Evolutionary conservation across 2,888 invertebrate genomes (phyloP), one percentile per base, ranked within the genome.

Genomic region (Orthosia cruda): DNA sequence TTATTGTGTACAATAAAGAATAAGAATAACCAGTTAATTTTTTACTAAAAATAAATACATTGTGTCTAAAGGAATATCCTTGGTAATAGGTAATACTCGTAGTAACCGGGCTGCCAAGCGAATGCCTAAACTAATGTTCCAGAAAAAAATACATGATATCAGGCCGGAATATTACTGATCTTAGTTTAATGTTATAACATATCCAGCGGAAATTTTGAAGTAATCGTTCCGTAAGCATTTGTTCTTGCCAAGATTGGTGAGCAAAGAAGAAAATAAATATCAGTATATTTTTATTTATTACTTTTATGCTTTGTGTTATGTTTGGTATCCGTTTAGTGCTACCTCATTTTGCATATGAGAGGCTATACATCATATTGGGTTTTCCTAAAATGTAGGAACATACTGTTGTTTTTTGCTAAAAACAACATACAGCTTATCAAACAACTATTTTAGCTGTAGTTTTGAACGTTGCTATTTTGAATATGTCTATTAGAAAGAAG

Each of bases 231-330:
- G 32, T 47, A 66, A 70, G 58, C 50, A 45, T 52, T 66, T 67
- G 64, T 57, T 73, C 80, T 63, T 61, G 58, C 40, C 71, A 64
- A 78, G 47, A 80, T 62, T 50, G 61, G 45, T 47, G 54, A 74
- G 61, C 47, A 40, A 73, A 64, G 55, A 52, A 75, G 47, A 57
- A 74, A 80, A 55, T 50, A 57, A 55, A 80, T 12, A 50, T 26
- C 66, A 66, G 61, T 18, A n/a, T 47, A 49, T 54, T 55, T 73
- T 55, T 73, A 73, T 80, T 80, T 61, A 74, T 74, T 67, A 52
- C 52, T n/a, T 49, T 26, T 15, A 18, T 62, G 20, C 15, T 15
- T 50, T 55, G 55, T 55, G 80, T 80, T 80, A 66, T 16, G 16
- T 55, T 45, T 15, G 7, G 50, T 47, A 13, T 45, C 9, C 15